Base-by-base conservation (phyloP, 2,888 invertebrate species). In the Myopa tessellatipennis region DNA sequence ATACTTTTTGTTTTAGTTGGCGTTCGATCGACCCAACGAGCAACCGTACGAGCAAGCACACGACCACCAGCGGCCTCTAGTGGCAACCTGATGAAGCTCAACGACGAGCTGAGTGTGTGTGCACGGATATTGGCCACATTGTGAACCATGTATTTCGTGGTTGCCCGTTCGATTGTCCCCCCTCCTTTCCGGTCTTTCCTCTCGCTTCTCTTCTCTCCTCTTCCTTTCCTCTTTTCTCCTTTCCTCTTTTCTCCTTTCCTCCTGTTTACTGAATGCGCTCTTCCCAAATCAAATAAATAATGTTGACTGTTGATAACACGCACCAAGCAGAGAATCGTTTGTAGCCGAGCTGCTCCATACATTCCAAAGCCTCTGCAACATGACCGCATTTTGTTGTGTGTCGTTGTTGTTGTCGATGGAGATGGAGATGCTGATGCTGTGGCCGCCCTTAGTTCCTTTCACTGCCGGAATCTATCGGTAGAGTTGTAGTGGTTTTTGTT, bases 221-320 rank as follows among this genome's bases (percentile, higher is more conserved):
- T 14, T 60, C 40, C 45, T 76, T 68, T 26, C 26, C n/a, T n/a
- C 67, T 72, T 26, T 45, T 73, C 68, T 69, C 36, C 12, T 74
- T 18, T 55, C 72, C 60, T 38, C 36, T 0, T 45, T 40, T 60
- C 40, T 74, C 69, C 12, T 58, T 50, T 70, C 65, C 7, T 40
- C 50, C 74, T 74, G 63, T 73, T 38, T 26, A 26, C 65, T 60
- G 45, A 18, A 50, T 60, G 36, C 45, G 18, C 34, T 34, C 61
- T 63, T 61, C 67, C 18, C 36, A 45, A 76, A 81, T 81, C 83
- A 45, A 45, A 45, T 45, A 45, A 45, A 45, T 45, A 45, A 3
- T 16, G 55, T 55, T 55, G 55, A 55, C 55, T 55, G 8, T 55
- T 55, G 14, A 55, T n/a, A n/a, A 12, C 45, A 45, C 45, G 10